A percentile compares a stretch with the other conserved stretches of the same genome.
These are phyloP conservation scores for Neria commutata DNA, from an alignment of 2,888 invertebrate species.

Conservation along the genomic window DNA sequence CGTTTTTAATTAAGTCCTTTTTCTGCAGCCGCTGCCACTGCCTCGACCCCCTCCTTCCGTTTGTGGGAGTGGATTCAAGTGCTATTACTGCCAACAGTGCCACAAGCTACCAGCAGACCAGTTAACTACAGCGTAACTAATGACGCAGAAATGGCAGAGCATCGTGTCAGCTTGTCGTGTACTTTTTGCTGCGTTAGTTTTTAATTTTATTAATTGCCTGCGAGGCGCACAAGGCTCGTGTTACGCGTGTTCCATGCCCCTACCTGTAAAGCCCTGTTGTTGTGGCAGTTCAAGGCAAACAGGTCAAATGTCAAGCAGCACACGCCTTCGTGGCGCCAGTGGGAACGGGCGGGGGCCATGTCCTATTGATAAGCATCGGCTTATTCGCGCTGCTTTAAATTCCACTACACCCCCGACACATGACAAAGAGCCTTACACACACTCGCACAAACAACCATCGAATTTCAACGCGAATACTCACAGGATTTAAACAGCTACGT, in stretches of 20 bases:
- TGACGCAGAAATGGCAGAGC: neutral
- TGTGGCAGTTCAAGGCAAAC: too few species aligned
- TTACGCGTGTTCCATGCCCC: neutral
- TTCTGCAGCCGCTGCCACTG: too few species aligned
- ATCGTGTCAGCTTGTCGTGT: neutral
- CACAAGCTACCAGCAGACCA: neutral
- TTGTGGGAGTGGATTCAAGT: neutral
- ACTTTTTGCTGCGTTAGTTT: slow-evolving; percentile 31
- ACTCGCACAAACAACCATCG: too few species aligned
- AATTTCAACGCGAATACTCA: too few species aligned
- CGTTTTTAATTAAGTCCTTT: neutral
- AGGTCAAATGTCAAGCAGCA: neutral
- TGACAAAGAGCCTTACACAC: too few species aligned
- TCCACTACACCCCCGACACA: too few species aligned
- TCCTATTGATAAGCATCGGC: too few species aligned
- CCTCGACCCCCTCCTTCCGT: neutral
- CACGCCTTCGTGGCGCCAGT: neutral
- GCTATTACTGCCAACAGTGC: neutral
- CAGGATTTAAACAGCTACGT: too few species aligned
- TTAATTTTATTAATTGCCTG: slow-evolving; percentile 52
- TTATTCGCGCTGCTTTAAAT: too few species aligned
- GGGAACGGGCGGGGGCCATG: too few species aligned
- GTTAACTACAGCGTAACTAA: neutral
- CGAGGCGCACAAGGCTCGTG: slow-evolving; percentile 19
- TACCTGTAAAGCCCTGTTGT: neutral